Evolutionary conservation across 92 coral and sea anemone genomes (phyloP).

Genomic region (Desmophyllum pertusum): DNA sequence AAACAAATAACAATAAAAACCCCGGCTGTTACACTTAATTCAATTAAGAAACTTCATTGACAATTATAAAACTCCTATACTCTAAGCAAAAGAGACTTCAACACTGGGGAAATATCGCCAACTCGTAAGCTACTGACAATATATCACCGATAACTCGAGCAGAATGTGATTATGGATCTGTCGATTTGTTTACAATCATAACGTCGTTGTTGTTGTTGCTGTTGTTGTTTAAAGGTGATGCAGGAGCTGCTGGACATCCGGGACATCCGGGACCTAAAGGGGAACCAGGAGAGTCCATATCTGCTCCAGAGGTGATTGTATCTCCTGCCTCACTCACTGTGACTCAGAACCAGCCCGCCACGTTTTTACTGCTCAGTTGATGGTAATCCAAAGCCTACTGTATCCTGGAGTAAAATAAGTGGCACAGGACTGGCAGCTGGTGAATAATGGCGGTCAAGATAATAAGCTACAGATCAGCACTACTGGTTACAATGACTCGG

Average conservation of each 20-base stretch:
- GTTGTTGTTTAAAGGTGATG: neutral
- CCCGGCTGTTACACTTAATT: too few relatives aligned
- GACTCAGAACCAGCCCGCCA: slow-evolving; percentile 14
- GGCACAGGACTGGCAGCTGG: neutral
- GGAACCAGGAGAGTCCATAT: neutral
- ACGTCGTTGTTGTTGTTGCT: neutral
- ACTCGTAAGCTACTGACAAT: too few relatives aligned
- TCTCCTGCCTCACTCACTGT: neutral
- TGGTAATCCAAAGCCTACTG: slow-evolving; percentile 2
- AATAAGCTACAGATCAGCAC: neutral
- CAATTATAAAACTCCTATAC: too few relatives aligned
- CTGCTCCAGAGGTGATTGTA: slow-evolving; percentile 2
- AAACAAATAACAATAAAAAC: too few relatives aligned
- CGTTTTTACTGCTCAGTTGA: slow-evolving; percentile 5
- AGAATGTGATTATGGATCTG: too few relatives aligned
- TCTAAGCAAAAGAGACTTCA: too few relatives aligned
- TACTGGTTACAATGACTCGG: slow-evolving; percentile 4
- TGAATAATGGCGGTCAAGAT: neutral
- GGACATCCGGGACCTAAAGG: slow-evolving; percentile 28
- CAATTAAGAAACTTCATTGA: too few relatives aligned
- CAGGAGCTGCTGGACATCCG: slow-evolving; percentile 35
- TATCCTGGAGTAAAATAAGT: neutral
- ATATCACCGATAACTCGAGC: too few relatives aligned
- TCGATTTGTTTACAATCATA: neutral
- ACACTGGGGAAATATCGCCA: too few relatives aligned